Evolutionary conservation across 2,888 invertebrate genomes (phyloP).

Genomic region (Morpho helenor): DNA sequence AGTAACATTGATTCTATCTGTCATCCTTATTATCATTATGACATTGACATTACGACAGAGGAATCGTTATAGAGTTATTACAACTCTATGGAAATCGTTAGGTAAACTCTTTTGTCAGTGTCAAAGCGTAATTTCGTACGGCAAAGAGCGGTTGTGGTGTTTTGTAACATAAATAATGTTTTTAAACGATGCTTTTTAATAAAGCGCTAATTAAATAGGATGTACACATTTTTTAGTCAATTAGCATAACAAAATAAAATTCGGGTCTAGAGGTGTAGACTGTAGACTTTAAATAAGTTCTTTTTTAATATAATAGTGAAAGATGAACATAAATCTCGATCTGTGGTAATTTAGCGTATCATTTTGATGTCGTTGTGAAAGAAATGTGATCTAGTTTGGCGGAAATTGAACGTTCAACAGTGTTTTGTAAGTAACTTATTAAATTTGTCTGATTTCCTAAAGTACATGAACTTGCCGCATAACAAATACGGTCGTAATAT

Average conservation of each 20-base stretch:
- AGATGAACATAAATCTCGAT: conserved; percentile 56
- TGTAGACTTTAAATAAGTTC: neutral
- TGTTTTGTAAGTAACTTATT: conserved; percentile 38
- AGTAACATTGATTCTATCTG: too few species aligned
- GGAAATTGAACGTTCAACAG: conserved; percentile 42
- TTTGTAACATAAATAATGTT: conserved; percentile 24
- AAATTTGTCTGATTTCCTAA: neutral
- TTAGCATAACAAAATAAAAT: neutral
- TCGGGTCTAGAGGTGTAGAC: neutral
- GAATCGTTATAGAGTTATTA: too few species aligned
- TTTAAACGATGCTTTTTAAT: conserved; percentile 27
- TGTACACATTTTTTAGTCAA: neutral
- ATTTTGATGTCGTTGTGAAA: conserved; percentile 45
- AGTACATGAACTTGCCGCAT: conserved; percentile 8
- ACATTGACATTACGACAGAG: too few species aligned
- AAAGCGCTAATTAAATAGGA: conserved; percentile 12
- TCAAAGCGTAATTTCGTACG: conserved; percentile 35
- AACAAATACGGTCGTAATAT: conserved; percentile 1
- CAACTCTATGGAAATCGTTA: too few species aligned
- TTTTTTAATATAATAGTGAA: conserved; percentile 43
- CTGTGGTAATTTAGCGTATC: conserved; percentile 48
- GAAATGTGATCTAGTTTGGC: conserved; percentile 60
- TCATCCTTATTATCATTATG: too few species aligned
- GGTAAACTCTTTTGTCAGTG: conserved; percentile 28
- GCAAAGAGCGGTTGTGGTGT: conserved; percentile 27